Evolutionary conservation across 92 coral and sea anemone species (phyloP).

Genomic region (Epizoanthus rinbou): DNA sequence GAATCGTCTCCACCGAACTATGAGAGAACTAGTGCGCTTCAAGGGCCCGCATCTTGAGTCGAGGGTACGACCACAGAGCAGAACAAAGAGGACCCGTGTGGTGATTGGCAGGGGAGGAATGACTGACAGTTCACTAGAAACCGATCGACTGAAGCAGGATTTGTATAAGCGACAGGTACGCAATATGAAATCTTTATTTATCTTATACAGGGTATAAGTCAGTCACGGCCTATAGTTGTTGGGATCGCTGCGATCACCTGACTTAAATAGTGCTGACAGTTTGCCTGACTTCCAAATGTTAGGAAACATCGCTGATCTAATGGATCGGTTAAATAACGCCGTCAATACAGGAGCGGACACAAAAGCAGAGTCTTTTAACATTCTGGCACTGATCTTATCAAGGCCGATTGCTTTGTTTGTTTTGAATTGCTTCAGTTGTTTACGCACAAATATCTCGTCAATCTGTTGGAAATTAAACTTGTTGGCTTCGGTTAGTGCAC

Average conservation of each 20-base stretch:
- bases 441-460: constrained; percentile 4
- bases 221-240: constrained; percentile 21
- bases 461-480: not conserved
- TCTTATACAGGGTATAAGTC: not conserved
- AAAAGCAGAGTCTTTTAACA: constrained; percentile 16
- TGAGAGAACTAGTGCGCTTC: not conserved
- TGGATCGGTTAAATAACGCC: constrained; percentile 15
- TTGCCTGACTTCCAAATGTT: constrained; percentile 12
- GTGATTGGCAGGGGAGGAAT: not conserved
- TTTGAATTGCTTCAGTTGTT: constrained; percentile 13
- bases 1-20: not conserved
- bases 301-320: not conserved
- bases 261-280: constrained; percentile 6
- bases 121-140: constrained; percentile 8
- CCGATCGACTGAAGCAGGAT: constrained; percentile 12
- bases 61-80: not conserved
- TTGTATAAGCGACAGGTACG: constrained; percentile 35
- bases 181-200: not conserved
- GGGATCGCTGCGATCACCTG: constrained; percentile 6
- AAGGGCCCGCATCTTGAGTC: not conserved
- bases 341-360: not conserved
- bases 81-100: not conserved
- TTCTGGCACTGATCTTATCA: constrained; percentile 16
- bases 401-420: constrained; percentile 34
- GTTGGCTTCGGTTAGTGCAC: too few relatives aligned